Percentiles rank a stretch among this genome's conserved stretches.
These are phyloP conservation scores for Chionodraco myersi DNA, from an alignment of 2,113 vertebrate species.

Conservation along the genomic window DNA sequence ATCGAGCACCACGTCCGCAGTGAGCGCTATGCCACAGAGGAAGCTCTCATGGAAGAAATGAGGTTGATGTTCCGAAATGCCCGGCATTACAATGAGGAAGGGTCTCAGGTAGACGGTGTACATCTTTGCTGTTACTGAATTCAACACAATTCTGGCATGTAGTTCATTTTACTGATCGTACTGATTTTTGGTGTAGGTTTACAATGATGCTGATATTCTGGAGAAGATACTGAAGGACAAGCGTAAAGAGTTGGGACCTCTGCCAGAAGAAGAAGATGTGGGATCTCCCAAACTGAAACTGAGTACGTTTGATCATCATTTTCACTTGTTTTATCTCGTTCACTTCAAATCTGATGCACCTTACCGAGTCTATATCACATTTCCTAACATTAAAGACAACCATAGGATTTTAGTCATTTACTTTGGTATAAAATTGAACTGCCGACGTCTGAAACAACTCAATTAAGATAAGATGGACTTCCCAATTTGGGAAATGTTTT, in stretches of 20 bases:
- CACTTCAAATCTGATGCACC: neutral
- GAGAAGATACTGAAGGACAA: conserved; percentile 98
- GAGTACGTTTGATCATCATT: conserved; percentile 83
- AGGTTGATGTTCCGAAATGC: conserved; percentile 98
- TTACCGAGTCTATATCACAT: neutral
- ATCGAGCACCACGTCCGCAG: conserved; percentile 94
- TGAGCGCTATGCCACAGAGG: conserved; percentile 92
- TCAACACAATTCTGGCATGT: neutral
- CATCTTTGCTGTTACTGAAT: neutral
- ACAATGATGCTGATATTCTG: conserved; percentile 95
- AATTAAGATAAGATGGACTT: no score
- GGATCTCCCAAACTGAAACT: conserved; percentile 97
- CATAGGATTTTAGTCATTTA: no score
- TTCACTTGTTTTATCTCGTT: neutral
- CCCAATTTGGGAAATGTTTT: no score
- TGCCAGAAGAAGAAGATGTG: conserved; percentile 92
- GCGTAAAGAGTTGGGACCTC: conserved; percentile 92
- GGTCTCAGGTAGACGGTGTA: conserved; percentile 89
- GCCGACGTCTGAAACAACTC: no score
- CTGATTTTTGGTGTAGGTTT: conserved; percentile 85
- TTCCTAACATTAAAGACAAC: no score
- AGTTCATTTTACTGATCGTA: neutral
- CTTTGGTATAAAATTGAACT: no score
- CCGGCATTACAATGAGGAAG: conserved; percentile 98
- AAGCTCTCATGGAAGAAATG: conserved; percentile 94